Conservation (phyloP, 2,113 vertebrate species). For the Menidia beryllina region DNA sequence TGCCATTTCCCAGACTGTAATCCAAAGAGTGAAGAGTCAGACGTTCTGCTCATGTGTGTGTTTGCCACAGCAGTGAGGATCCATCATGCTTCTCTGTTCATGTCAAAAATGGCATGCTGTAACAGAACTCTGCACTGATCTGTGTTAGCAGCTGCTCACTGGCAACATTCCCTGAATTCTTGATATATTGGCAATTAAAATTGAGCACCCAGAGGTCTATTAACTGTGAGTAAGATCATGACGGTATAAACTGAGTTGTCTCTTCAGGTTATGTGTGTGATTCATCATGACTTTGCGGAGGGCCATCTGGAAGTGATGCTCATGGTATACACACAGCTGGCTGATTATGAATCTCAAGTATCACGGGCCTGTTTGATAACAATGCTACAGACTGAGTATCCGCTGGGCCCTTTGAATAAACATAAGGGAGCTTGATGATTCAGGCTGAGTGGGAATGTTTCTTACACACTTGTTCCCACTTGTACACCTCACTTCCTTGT, state of each 20-base stretch:
- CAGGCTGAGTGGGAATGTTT: slow-evolving; percentile 45
- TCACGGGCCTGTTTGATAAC: slow-evolving; percentile 13
- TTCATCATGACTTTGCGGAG: slow-evolving; percentile 41
- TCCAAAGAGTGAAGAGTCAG: slow-evolving; percentile 5
- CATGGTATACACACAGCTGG: slow-evolving; percentile 47
- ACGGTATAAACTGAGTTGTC: slow-evolving; percentile 8
- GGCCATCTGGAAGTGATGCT: slow-evolving; percentile 61
- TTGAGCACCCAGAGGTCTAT: slow-evolving; percentile 10
- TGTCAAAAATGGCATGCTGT: slow-evolving; percentile 27
- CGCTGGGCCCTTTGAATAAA: slow-evolving; percentile 15
- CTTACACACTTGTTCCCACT: background rate
- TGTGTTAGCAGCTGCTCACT: slow-evolving; percentile 41
- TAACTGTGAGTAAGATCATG: slow-evolving; percentile 14
- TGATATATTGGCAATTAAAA: slow-evolving; percentile 22
- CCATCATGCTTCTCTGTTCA: slow-evolving; percentile 25
- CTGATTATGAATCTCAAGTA: slow-evolving; percentile 33
- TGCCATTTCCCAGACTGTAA: slow-evolving; percentile 1
- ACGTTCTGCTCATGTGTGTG: slow-evolving; percentile 4
- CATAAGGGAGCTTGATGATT: slow-evolving; percentile 57
- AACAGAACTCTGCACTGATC: slow-evolving; percentile 25
- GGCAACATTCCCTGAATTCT: slow-evolving; percentile 27
- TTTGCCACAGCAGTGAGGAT: slow-evolving; percentile 14
- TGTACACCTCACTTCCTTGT: background rate
- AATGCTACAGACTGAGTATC: slow-evolving; percentile 18
- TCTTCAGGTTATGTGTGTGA: slow-evolving; percentile 29